Conservation (phyloP, 2,797 vertebrate genomes). For the Oreochromis grahami region DNA sequence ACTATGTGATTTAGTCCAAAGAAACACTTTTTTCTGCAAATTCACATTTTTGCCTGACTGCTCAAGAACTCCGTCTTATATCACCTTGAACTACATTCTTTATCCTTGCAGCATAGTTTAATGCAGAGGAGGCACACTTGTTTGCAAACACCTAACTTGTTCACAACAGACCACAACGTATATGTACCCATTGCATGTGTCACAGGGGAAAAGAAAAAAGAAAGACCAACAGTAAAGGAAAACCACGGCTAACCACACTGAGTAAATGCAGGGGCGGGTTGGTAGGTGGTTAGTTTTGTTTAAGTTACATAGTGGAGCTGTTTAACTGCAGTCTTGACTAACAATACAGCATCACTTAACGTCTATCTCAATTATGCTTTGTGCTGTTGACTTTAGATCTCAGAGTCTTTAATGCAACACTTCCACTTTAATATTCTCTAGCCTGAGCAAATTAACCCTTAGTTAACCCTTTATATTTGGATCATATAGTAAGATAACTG, state of each 20-base stretch:
- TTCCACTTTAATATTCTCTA: neutral
- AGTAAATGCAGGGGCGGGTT: neutral
- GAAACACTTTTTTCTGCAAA: accelerated
- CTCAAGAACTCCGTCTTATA: neutral
- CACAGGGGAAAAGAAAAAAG: neutral
- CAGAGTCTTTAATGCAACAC: neutral
- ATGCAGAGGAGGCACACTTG: neutral
- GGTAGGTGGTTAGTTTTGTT: neutral
- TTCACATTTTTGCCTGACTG: neutral
- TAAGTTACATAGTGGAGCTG: neutral
- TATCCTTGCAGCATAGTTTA: neutral
- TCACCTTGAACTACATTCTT: neutral
- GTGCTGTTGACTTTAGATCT: neutral
- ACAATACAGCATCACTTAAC: neutral
- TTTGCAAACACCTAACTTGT: neutral
- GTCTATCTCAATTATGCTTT: neutral
- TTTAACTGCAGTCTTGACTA: neutral
- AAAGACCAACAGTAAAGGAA: neutral
- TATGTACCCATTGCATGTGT: neutral
- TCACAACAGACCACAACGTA: neutral
- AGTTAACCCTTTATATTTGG: neutral
- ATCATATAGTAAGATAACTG: neutral
- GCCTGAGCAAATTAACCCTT: too few species aligned
- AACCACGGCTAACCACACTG: neutral
- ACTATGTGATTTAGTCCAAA: neutral